phyloP scores from a whole-genome alignment of 2,113 vertebrate species.

The Sialia sialis region DNA sequence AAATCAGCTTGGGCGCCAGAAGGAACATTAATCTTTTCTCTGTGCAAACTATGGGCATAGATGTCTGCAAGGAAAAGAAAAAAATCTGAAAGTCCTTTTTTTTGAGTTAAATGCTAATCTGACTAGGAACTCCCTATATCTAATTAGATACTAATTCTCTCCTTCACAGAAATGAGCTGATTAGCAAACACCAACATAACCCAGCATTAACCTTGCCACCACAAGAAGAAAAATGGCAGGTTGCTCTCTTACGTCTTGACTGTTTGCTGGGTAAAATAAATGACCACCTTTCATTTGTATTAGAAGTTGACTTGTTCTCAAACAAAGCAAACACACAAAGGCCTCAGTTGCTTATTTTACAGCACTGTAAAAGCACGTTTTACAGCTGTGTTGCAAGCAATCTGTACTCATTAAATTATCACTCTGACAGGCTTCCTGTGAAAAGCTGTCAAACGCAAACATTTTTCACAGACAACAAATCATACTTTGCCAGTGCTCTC shows the following conservation, averaged over 20 bases:
- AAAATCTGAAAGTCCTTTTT: not conserved
- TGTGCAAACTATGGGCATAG: not conserved
- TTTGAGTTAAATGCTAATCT: not conserved
- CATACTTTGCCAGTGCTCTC: not conserved
- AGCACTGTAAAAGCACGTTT: slow-evolving; percentile 67
- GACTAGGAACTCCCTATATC: not conserved
- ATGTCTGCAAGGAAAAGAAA: not conserved
- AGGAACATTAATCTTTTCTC: not conserved
- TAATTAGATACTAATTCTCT: slow-evolving; percentile 45
- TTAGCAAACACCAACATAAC: slow-evolving; percentile 55
- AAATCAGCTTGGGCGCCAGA: not conserved
- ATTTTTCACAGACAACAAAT: slow-evolving; percentile 53
- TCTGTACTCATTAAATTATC: slow-evolving; percentile 69
- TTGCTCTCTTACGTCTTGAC: slow-evolving; percentile 38
- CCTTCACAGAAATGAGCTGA: slow-evolving; percentile 42
- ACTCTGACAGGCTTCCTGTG: slow-evolving; percentile 59
- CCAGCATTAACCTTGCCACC: slow-evolving; percentile 64
- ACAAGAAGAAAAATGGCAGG: slow-evolving; percentile 47
- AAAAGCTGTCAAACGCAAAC: slow-evolving; percentile 51
- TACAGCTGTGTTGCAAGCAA: slow-evolving; percentile 62
- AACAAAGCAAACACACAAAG: slow-evolving; percentile 66
- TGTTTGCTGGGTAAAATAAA: slow-evolving; percentile 70
- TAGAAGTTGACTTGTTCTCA: slow-evolving; percentile 63
- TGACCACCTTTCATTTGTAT: slow-evolving; percentile 66
- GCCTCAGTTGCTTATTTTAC: slow-evolving; percentile 66